A percentile compares a stretch with the other conserved stretches of the same genome.
These are phyloP conservation scores for Acheta domesticus DNA, from an alignment of 2,888 invertebrate genomes.

Conservation along the genomic window DNA sequence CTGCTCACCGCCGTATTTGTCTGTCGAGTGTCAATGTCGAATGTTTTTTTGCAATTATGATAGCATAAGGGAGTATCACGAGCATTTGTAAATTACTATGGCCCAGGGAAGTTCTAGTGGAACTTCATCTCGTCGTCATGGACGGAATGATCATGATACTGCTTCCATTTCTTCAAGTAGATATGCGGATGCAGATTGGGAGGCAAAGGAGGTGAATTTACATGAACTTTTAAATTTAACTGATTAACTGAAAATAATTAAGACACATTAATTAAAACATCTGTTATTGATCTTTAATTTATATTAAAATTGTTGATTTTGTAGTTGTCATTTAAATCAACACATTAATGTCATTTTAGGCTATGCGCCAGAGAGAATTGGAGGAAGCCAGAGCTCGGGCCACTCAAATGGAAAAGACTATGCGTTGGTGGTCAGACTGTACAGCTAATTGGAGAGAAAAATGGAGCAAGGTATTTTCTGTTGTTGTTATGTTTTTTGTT, in stretches of 20 bases:
- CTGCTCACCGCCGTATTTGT: too few species aligned
- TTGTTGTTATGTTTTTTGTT: too few species aligned
- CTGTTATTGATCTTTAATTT: not conserved
- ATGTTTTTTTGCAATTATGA: too few species aligned
- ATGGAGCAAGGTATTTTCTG: constrained; percentile 81
- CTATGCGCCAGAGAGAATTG: constrained; percentile 71
- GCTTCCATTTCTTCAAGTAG: constrained; percentile 56
- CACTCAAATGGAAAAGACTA: constrained; percentile 98
- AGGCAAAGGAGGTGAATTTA: constrained; percentile 64
- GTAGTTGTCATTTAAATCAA: too few species aligned
- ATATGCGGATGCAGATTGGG: constrained; percentile 71
- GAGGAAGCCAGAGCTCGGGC: constrained; percentile 92
- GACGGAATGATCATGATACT: constrained; percentile 59
- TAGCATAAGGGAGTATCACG: too few species aligned
- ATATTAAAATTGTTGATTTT: too few species aligned
- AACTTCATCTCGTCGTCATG: constrained; percentile 61
- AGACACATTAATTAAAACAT: not conserved
- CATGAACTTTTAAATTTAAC: not conserved
- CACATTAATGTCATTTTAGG: constrained; percentile 45
- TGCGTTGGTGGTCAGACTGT: constrained; percentile 99
- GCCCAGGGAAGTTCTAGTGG: constrained; percentile 61
- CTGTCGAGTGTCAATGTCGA: too few species aligned
- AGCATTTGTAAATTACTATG: constrained; percentile 44
- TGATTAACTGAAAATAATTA: not conserved
- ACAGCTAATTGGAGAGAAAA: constrained; percentile 95